A percentile compares a stretch with the other conserved stretches of the same genome.
phyloP scores from a whole-genome alignment of 2,113 vertebrate species.

The Cathartes aura region DNA sequence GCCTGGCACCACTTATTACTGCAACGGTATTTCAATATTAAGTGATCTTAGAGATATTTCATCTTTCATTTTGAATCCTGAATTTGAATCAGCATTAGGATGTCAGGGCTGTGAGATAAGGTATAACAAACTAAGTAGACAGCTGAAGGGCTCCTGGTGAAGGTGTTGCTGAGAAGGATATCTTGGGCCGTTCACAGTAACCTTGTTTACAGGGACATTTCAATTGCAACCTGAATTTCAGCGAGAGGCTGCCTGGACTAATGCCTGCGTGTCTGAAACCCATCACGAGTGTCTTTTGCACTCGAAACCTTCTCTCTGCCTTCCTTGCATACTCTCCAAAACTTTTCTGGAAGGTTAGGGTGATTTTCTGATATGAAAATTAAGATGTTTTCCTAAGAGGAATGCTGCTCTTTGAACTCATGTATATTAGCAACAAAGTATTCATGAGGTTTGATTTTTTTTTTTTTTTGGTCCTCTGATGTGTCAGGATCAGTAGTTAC shows the following conservation, averaged over 20 bases:
- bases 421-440: conserved; percentile 24
- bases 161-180: conserved; percentile 39
- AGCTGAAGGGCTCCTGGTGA: conserved; percentile 48
- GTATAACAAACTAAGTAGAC: conserved; percentile 57
- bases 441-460: conserved; percentile 46
- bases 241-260: conserved; percentile 45
- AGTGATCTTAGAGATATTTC: conserved; percentile 72
- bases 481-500: conserved; percentile 22
- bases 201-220: conserved; percentile 72
- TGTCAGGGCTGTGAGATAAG: conserved; percentile 64
- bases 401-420: conserved; percentile 9
- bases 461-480: conserved; percentile 27
- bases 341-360: conserved; percentile 44
- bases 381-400: conserved; percentile 38
- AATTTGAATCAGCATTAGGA: conserved; percentile 74
- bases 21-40: conserved; percentile 72
- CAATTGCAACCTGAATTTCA: conserved; percentile 64
- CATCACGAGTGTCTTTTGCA: conserved; percentile 10
- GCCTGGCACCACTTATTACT: conserved; percentile 62
- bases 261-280: conserved; percentile 40
- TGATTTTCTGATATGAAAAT: conserved; percentile 53
- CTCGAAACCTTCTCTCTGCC: neutral
- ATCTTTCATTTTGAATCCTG: conserved; percentile 75
- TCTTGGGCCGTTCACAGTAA: conserved; percentile 46
- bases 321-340: neutral